Evolutionary conservation across 2,797 vertebrate genomes (phyloP).

Genomic region (Sandelia bainsii): DNA sequence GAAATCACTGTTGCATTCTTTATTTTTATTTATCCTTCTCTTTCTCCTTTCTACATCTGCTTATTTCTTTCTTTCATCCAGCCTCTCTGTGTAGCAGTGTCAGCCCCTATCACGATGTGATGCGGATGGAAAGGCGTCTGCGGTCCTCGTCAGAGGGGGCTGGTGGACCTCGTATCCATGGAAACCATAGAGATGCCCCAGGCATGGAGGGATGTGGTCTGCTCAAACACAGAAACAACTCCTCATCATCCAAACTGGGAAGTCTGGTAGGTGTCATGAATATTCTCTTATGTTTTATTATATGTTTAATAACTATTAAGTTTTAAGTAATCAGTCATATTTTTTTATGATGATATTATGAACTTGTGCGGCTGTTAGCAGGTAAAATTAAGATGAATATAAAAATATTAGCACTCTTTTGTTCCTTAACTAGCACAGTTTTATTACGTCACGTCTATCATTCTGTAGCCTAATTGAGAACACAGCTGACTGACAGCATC

Average conservation of each 20-base stretch:
- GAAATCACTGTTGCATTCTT: slow-evolving; percentile 14
- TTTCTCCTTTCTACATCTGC: slow-evolving; percentile 3
- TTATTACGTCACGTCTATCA: too few relatives aligned
- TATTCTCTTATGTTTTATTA: not conserved
- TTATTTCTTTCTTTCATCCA: slow-evolving; percentile 56
- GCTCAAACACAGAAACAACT: slow-evolving; percentile 91
- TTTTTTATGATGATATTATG: too few relatives aligned
- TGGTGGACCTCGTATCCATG: slow-evolving; percentile 90
- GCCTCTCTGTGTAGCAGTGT: slow-evolving; percentile 91
- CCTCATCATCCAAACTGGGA: slow-evolving; percentile 96
- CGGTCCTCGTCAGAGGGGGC: slow-evolving; percentile 97
- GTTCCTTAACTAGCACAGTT: too few relatives aligned
- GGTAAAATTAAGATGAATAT: too few relatives aligned
- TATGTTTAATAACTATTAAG: too few relatives aligned
- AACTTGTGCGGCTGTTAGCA: too few relatives aligned
- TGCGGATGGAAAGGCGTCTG: slow-evolving; percentile 91
- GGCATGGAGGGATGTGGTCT: slow-evolving; percentile 86
- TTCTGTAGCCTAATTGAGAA: too few relatives aligned
- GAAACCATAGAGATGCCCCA: slow-evolving; percentile 90
- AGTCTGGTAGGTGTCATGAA: slow-evolving; percentile 88
- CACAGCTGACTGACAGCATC: too few relatives aligned
- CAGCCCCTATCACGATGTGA: slow-evolving; percentile 93
- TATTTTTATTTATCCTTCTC: slow-evolving; percentile 18
- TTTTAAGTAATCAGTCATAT: too few relatives aligned
- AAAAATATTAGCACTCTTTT: too few relatives aligned